Evolutionary conservation across 2,113 vertebrate species (phyloP).

Genomic region (Brachionichthys hirsutus): DNA sequence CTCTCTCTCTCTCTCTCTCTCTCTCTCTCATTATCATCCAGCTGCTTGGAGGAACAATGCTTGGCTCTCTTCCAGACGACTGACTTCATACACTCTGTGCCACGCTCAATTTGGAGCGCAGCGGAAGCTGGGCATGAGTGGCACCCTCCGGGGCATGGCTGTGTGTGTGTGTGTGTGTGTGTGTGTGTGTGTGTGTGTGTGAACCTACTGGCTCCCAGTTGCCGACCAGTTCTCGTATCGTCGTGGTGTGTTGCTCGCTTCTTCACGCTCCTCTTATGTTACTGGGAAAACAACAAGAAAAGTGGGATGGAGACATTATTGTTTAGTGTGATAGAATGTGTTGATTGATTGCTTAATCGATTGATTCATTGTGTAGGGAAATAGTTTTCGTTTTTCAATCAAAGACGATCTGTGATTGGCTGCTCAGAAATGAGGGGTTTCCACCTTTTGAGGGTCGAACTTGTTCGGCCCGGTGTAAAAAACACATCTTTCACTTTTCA

Average conservation of each 20-base stretch:
- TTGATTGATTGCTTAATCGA: too few species aligned
- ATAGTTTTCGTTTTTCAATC: too few species aligned
- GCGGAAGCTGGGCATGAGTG: slow-evolving; percentile 71
- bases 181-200: slow-evolving; percentile 34
- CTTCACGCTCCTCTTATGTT: slow-evolving; percentile 20
- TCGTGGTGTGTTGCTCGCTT: slow-evolving; percentile 11
- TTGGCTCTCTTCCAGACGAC: slow-evolving; percentile 71
- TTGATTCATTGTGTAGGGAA: too few species aligned
- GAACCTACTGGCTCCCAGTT: slow-evolving; percentile 39
- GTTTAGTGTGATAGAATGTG: too few species aligned
- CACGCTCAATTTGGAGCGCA: slow-evolving; percentile 72
- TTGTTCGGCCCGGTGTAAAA: too few species aligned
- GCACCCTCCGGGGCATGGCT: slow-evolving; percentile 68
- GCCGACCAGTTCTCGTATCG: slow-evolving; percentile 28
- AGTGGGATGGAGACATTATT: too few species aligned
- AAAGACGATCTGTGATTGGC: too few species aligned
- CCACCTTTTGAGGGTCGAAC: too few species aligned
- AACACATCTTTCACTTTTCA: too few species aligned
- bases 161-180: slow-evolving; percentile 50
- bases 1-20: slow-evolving; percentile 19
- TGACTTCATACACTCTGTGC: slow-evolving; percentile 75
- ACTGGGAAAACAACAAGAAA: slow-evolving; percentile 29
- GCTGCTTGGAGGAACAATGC: slow-evolving; percentile 72
- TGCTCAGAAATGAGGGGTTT: too few species aligned
- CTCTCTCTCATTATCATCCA: slow-evolving; percentile 69